Evolutionary conservation across 1,140 invertebrate genomes (phyloP).

Genomic region (Whitmania pigra): DNA sequence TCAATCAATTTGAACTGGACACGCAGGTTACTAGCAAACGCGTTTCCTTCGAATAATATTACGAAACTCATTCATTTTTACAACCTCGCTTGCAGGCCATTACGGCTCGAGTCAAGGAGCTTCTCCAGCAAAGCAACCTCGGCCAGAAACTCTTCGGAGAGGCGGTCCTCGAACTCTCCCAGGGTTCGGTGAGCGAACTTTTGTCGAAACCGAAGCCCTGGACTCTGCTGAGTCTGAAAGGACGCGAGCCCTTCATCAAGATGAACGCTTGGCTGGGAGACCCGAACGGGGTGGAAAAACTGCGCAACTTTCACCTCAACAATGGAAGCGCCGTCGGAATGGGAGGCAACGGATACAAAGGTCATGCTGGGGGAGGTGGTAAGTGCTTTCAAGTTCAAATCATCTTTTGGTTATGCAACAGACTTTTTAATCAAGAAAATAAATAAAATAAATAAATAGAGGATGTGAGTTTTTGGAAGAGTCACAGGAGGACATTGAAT

Average conservation of each 20-base stretch:
- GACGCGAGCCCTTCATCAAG: conserved; percentile 88
- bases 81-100: conserved; percentile 73
- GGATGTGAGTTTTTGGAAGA: no score
- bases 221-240: conserved; percentile 97
- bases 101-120: conserved; percentile 92
- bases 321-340: conserved; percentile 34
- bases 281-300: conserved; percentile 72
- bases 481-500: background rate
- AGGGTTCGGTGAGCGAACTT: conserved; percentile 93
- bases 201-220: conserved; percentile 95
- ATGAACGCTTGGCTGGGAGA: conserved; percentile 96
- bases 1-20: background rate
- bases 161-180: conserved; percentile 82
- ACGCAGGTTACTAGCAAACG: background rate
- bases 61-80: background rate
- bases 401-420: no score
- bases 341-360: background rate
- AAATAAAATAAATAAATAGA: no score
- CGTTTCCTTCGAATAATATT: no score
- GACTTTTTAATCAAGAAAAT: no score
- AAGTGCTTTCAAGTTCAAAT: background rate
- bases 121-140: conserved; percentile 86
- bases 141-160: conserved; percentile 98
- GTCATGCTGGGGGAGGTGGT: background rate
- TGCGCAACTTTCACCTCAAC: conserved; percentile 45